phyloP scores from a whole-genome alignment of 2,888 invertebrate species.

The Pseudococcus longispinus region DNA sequence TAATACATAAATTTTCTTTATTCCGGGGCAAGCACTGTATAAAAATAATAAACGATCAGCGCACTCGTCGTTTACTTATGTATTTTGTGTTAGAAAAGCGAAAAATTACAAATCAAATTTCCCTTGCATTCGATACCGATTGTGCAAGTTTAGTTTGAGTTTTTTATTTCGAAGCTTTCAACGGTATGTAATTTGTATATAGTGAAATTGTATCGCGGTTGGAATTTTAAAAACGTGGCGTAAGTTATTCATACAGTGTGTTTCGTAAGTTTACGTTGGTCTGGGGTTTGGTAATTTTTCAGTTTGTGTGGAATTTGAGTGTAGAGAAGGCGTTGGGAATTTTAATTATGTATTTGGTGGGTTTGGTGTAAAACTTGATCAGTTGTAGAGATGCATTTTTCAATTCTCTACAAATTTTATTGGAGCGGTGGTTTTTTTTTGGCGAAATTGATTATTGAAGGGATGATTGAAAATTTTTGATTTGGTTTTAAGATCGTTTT shows the following conservation, averaged over 20 bases:
- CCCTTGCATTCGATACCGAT: not conserved
- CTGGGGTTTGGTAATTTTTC: not conserved
- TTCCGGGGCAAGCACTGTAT: slow-evolving; percentile 57
- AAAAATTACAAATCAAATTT: slow-evolving; percentile 8
- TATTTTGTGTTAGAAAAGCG: slow-evolving; percentile 8
- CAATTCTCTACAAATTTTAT: too few species aligned
- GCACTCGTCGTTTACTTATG: not conserved
- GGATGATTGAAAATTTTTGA: too few species aligned
- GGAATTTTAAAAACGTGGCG: not conserved
- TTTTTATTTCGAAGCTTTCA: not conserved
- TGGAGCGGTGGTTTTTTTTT: too few species aligned
- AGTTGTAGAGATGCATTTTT: too few species aligned
- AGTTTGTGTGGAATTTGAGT: too few species aligned
- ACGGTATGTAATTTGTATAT: not conserved
- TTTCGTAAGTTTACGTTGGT: not conserved
- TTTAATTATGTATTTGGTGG: too few species aligned
- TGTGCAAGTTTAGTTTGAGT: not conserved
- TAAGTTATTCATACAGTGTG: not conserved
- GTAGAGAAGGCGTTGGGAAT: too few species aligned
- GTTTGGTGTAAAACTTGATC: too few species aligned
- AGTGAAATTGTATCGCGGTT: not conserved
- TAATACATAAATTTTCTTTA: slow-evolving; percentile 58
- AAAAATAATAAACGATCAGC: slow-evolving; percentile 13
- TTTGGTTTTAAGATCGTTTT: too few species aligned
- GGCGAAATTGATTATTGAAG: too few species aligned